A percentile compares a stretch with the other conserved stretches of the same genome.
Evolutionary conservation across 92 coral and sea anemone genomes (phyloP).

Genomic region (Palythoa grandiflora): DNA sequence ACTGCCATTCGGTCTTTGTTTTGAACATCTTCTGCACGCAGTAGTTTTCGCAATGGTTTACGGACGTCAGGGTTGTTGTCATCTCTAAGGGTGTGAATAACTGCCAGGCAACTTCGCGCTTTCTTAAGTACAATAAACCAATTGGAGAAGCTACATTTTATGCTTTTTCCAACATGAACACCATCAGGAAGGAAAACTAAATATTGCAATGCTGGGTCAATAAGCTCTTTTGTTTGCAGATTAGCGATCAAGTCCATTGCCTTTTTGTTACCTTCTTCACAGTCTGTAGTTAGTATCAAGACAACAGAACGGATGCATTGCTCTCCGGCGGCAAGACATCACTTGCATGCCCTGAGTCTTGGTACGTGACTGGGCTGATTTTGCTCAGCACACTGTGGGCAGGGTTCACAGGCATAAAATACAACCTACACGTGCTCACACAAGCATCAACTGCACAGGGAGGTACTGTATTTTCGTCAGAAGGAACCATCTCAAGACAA

Average conservation of each 20-base stretch:
- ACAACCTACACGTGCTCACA: constrained; percentile 42
- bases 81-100: constrained; percentile 18
- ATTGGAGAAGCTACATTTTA: constrained; percentile 67
- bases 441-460: constrained; percentile 6
- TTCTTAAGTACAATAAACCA: constrained; percentile 12
- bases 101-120: constrained; percentile 13
- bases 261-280: constrained; percentile 59
- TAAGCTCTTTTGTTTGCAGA: constrained; percentile 8
- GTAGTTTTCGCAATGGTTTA: constrained; percentile 37
- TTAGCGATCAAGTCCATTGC: constrained; percentile 39
- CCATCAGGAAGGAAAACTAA: constrained; percentile 59
- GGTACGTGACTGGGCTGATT: constrained; percentile 59
- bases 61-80: constrained; percentile 56
- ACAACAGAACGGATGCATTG: constrained; percentile 19
- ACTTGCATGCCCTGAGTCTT: constrained; percentile 61
- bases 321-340: constrained; percentile 42
- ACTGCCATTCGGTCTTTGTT: constrained; percentile 60
- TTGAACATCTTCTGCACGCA: constrained; percentile 57
- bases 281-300: constrained; percentile 38
- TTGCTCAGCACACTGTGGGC: constrained; percentile 34
- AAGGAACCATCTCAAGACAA: constrained; percentile 20
- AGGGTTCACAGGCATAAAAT: constrained; percentile 32
- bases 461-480: constrained; percentile 15
- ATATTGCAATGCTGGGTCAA: constrained; percentile 47
- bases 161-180: constrained; percentile 66